Evolutionary conservation across 2,797 vertebrate genomes (phyloP), one percentile per base, ranked within the genome.

Genomic region (Meda fulgida): DNA sequence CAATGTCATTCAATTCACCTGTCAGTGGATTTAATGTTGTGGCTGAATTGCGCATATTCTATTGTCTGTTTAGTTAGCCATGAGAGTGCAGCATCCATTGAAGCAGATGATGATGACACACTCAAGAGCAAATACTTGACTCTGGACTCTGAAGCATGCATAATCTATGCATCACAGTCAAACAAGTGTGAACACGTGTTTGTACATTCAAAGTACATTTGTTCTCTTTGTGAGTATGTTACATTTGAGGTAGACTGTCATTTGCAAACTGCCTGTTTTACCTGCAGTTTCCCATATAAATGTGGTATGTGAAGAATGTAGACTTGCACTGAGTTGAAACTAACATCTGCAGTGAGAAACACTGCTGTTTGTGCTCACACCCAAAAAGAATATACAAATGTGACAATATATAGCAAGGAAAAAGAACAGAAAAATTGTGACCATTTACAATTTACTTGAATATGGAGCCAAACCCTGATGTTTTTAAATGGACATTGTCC

Each of bases 301-400:
- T 31, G 80, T 46, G 70, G 71, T 23, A 88, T 77, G 76, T 80
- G 70, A 85, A 58, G 43, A 88, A 85, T 66, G 70, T 79, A 19
- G 55, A 63, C 58, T 58, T 65, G 18, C 31, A 82, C n/a, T 78
- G 51, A 81, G 55, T 63, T n/a, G 48, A 66, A 65, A 71, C 58
- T 38, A 65, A 53, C 55, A 43, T 72, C 69, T 60, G 46, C 13
- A 21, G 18, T 63, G 53, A 70, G 23, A 46, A 77, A 48, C 43
- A 48, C 38, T 31, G 43, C 43, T 67, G 40, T 43, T 78, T 46
- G 60, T 16, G 26, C 43, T 51, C 23, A 36, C 29, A 34, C 29
- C 7, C 8, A 0, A 7, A 67, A 7, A 36, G 53, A 34, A 5
- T 48, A 73, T 29, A 18, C 14, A 67, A 51, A 80, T 31, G 8